phyloP scores from a whole-genome alignment of 2,888 invertebrate species.

The Trichacis sp. region DNA sequence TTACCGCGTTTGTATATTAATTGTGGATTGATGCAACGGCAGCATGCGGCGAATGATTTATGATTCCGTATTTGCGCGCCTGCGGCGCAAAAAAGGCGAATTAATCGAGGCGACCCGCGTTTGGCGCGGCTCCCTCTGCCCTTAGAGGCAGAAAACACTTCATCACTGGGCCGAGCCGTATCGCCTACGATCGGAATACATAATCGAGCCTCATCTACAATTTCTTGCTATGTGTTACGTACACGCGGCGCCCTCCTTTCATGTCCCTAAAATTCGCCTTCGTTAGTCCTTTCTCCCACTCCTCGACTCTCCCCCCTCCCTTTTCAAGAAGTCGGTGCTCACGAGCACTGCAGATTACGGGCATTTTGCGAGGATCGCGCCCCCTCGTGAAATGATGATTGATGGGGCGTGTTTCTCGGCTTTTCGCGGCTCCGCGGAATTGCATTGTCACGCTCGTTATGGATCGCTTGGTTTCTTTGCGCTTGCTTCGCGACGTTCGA shows the following conservation, averaged over 20 bases:
- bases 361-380: constrained; percentile 32
- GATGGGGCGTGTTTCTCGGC: constrained; percentile 31
- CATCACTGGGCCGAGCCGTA: constrained; percentile 56
- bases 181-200: constrained; percentile 61
- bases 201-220: constrained; percentile 62
- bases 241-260: constrained; percentile 32
- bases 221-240: constrained; percentile 46
- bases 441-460: constrained; percentile 2
- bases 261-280: constrained; percentile 32
- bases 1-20: constrained; percentile 27
- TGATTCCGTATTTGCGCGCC: constrained; percentile 23
- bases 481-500: constrained; percentile 10
- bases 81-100: constrained; percentile 25
- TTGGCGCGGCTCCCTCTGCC: constrained; percentile 27
- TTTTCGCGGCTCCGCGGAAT: constrained; percentile 13
- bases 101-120: constrained; percentile 40
- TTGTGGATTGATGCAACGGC: constrained; percentile 39
- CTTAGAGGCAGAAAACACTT: constrained; percentile 54
- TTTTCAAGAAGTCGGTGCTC: constrained; percentile 20
- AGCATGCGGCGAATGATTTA: constrained; percentile 33
- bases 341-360: constrained; percentile 31
- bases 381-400: constrained; percentile 20
- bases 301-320: constrained; percentile 9
- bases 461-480: constrained; percentile 4
- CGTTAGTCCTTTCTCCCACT: too few species aligned